Base-by-base conservation (phyloP, 37 sponge, comb jelly and placozoan genomes). In the Halisarca cf. caerulea region DNA sequence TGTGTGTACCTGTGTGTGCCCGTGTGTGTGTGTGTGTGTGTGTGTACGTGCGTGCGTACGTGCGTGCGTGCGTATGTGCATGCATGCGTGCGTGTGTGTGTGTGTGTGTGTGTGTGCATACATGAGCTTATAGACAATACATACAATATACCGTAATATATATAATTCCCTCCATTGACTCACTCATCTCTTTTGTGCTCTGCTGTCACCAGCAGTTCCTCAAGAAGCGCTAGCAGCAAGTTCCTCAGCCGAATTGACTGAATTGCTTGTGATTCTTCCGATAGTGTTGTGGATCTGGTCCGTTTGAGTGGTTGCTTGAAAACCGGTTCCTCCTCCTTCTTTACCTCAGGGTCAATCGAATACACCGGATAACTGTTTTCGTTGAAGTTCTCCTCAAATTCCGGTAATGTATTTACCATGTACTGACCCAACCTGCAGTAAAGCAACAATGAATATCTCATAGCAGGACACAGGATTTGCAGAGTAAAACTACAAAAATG, bases 211-310 rank as follows among this genome's bases (percentile, higher is more conserved):
- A 47, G 6, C 11, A 47, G 51, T 11, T 47, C 9, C 51, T 80
- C 17, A 1, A 95, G 0, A 33, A 95, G 79, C 3, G 94, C 97
- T 14, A 96, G 80, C 27, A 96, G 79, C 41, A 91, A 70, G 81
- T 96, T 91, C 39, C 97, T 59, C 35, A 91, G 66, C 2, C 90
- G 66, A 35, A 96, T 86, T 3, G 58, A 66, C 39, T 41, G 84
- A 32, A 81, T 61, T 4, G 21, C 5, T n/a, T 82, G 59, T 3
- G 53, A 58, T 24, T 69, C 58, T 0, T 64, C 83, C 20, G 32
- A 24, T 58, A 79, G 3, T 15, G 21, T 38, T 17, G 81, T 23
- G 25, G 14, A 1, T 18, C 27, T 23, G 4, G 82, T 34, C n/a
- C 24, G 21, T 18, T 37, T 21, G 0, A 20, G 45, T 2, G 38